Percentiles rank a stretch among this genome's conserved stretches.
These are phyloP conservation scores for Oxystoma pomonae DNA, from an alignment of 2,888 invertebrate species.

Conservation along the genomic window DNA sequence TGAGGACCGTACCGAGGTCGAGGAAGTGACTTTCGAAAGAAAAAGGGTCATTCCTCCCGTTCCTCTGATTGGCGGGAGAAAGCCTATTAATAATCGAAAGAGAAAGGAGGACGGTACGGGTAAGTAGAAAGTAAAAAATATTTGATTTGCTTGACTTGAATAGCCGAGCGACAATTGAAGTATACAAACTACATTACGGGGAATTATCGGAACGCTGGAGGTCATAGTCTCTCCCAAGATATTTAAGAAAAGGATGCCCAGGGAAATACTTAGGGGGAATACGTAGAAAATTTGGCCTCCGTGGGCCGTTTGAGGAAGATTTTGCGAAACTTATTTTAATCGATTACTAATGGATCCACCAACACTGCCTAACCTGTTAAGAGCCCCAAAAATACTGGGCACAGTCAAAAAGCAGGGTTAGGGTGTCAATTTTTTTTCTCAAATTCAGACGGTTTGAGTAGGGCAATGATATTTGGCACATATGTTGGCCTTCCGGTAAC, in stretches of 20 bases:
- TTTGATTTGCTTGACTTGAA: too few relatives aligned
- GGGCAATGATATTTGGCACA: background rate
- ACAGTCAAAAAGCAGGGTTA: background rate
- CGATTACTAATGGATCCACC: too few relatives aligned
- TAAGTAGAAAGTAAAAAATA: background rate
- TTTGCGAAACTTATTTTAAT: too few relatives aligned
- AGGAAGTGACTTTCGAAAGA: background rate
- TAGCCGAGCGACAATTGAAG: too few relatives aligned
- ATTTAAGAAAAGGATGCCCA: too few relatives aligned
- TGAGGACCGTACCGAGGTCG: background rate
- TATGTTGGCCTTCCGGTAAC: background rate
- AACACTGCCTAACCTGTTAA: background rate
- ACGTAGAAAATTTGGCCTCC: too few relatives aligned
- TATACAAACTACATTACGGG: too few relatives aligned
- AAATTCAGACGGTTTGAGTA: background rate
- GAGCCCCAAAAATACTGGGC: background rate
- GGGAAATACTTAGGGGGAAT: too few relatives aligned
- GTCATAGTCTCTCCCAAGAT: too few relatives aligned
- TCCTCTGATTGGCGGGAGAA: constrained; percentile 1
- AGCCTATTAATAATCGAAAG: constrained; percentile 9
- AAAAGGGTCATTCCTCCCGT: constrained; percentile 10
- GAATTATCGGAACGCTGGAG: too few relatives aligned
- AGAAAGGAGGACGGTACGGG: constrained; percentile 5
- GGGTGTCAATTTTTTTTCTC: background rate
- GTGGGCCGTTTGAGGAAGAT: too few relatives aligned